Evolutionary conservation across 2,888 invertebrate genomes (phyloP).

Genomic region (Automeris io): DNA sequence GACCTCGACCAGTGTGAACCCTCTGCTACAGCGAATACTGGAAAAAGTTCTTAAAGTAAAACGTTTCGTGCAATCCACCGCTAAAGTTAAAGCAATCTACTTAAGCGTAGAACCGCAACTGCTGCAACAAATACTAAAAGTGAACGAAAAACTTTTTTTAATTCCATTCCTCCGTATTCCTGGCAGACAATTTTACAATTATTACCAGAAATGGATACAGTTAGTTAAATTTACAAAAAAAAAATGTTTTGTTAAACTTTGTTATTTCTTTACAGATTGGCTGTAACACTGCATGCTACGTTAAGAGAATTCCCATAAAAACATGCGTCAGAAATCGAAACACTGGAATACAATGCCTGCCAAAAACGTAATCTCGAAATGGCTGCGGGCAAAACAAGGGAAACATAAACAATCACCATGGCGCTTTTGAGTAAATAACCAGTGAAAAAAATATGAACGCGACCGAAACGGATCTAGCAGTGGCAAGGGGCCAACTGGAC

Average conservation of each 20-base stretch:
- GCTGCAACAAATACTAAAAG: conserved; percentile 9
- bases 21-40: too few species aligned
- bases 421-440: conserved; percentile 58
- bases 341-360: conserved; percentile 64
- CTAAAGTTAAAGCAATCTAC: too few species aligned
- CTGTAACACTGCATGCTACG: conserved; percentile 27
- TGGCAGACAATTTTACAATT: neutral
- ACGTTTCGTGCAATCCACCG: too few species aligned
- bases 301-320: conserved; percentile 49
- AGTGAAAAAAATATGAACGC: conserved; percentile 66
- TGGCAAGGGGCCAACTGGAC: conserved; percentile 66
- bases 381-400: conserved; percentile 67
- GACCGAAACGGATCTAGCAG: conserved; percentile 51
- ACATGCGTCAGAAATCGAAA: conserved; percentile 58
- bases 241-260: conserved; percentile 5
- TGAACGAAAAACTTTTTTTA: conserved; percentile 10
- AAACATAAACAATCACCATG: conserved; percentile 70
- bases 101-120: too few species aligned
- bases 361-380: conserved; percentile 71
- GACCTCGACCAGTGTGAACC: too few species aligned
- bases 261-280: conserved; percentile 53
- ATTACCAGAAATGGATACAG: conserved; percentile 5
- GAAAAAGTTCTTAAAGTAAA: too few species aligned
- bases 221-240: neutral
- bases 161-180: conserved; percentile 13